Conservation (phyloP, 2,113 vertebrate species). For the Clupea harengus region DNA sequence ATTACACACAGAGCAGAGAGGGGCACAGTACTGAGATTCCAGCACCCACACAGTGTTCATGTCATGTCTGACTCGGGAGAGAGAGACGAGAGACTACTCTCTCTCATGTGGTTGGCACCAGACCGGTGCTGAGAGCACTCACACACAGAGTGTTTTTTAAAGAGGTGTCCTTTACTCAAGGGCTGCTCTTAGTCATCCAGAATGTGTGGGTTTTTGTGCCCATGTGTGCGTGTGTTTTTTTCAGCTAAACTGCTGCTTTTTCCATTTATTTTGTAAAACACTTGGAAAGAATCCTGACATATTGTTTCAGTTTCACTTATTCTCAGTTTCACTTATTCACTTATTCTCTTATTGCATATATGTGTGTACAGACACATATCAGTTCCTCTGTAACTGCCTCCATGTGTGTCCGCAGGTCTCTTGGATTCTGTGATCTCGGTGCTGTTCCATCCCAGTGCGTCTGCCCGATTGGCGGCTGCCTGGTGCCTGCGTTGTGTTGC, state of each 20-base stretch:
- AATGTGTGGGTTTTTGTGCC: conserved; percentile 19
- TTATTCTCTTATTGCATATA: not conserved
- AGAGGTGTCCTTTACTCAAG: not conserved
- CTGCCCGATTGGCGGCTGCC: conserved; percentile 81
- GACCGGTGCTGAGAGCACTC: not conserved
- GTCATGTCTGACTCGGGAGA: not conserved
- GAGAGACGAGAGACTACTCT: not conserved
- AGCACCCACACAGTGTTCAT: conserved; percentile 6
- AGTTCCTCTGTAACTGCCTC: not conserved
- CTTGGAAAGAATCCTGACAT: not conserved
- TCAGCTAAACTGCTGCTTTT: no score
- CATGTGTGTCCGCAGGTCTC: conserved; percentile 67
- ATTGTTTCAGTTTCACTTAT: not conserved
- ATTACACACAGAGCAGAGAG: conserved; percentile 16
- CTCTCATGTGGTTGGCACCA: not conserved
- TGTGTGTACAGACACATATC: not conserved
- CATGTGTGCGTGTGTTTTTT: not conserved
- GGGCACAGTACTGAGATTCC: not conserved
- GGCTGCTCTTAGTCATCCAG: not conserved
- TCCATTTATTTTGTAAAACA: no score
- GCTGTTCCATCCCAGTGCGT: conserved; percentile 76
- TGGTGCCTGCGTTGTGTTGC: conserved; percentile 89
- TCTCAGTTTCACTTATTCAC: not conserved
- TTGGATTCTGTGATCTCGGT: conserved; percentile 82
- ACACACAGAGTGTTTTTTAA: not conserved